Evolutionary conservation across 2,888 invertebrate genomes (phyloP), one percentile per base, ranked within the genome.

Genomic region (Agrilus mali): DNA sequence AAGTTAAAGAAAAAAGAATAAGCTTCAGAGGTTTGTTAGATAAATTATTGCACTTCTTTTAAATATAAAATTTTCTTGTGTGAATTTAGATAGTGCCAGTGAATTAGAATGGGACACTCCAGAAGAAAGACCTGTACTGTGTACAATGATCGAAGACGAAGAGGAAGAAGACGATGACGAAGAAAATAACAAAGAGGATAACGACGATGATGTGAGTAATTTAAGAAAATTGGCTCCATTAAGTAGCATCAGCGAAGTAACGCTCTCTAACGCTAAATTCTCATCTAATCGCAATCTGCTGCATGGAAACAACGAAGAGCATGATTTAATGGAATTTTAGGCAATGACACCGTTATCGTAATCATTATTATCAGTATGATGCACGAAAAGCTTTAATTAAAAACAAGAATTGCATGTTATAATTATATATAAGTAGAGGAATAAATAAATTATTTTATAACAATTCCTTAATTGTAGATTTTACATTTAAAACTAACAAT

Each of bases 101-200:
- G 77, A 78, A 51, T 62, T 74, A 43, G 66, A 72, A 27, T 77
- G 74, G 72, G 77, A 77, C 52, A 67, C 74, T 4, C 61, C 75
- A 17, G 72, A 72, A 47, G 78, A 78, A 55, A 56, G 57, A 17
- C 53, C 63, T 10, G 69, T 67, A 48, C 59, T 64, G 13, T 54
- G 66, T 37, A 58, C 58, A 41, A 58, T 59, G 20, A 61, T 64
- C 56, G 54, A 55, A 38, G 48, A 48, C 27, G 47, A 53, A 14
- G 48, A 48, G 38, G 43, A 52, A 15, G 48, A 50, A 7, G 56
- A 57, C 14, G 55, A 61, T 27, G 58, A 55, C 16, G 50, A 55
- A 6, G 33, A 47, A 20, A 43, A 40, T 15, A 43, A 41, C 10
- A 47, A 47, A 48, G 43, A 43, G 47, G 54, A 51, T 6, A 56